Evolutionary conservation across 2,888 invertebrate species (phyloP), one percentile per base, ranked within the genome.

Genomic region (Peribatodes rhomboidaria): DNA sequence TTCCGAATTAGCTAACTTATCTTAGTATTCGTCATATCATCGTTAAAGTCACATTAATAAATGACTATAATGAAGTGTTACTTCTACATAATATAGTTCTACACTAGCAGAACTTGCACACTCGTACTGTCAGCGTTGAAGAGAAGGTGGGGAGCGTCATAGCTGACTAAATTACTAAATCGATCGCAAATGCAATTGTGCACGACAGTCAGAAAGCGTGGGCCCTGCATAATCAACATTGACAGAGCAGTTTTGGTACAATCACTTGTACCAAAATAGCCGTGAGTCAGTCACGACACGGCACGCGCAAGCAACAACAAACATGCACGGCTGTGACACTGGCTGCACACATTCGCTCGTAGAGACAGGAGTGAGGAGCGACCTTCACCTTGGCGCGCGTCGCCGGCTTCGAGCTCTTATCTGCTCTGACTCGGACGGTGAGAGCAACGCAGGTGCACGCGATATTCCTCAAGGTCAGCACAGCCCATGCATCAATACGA

Each of bases 201-300:
- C 37, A 37, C 13, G 37, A 37, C 37, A n/a, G 42, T 10, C 2
- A 8, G 6, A 31, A 49, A 27, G 22, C n/a, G 13, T 13, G 27
- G 14, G 46, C 31, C 27, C 60, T 39, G 54, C 14, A 49, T 31
- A 18, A 42, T 18, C 13, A 57, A 39, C 53, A 58, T 33, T 31
- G 27, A 59, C 42, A n/a, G n/a, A n/a, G n/a, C n/a, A n/a, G n/a
- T n/a, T n/a, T n/a, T n/a, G n/a, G n/a, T n/a, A 14, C 44, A 22
- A 57, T 49, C 35, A 35, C 10, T 14, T 37, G 50, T 46, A 33
- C n/a, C 46, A 37, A 65, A 56, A 61, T 61, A 65, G 50, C 56
- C 13, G 50, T 65, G 65, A 65, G 46, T 65, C 60, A 65, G 56
- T 49, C 39, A 53, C 42, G 20, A 47, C 47, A n/a, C 46, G 20